These are phyloP conservation scores for Idaea biselata DNA, from an alignment of 2,888 invertebrate species.

Conservation along the genomic window DNA sequence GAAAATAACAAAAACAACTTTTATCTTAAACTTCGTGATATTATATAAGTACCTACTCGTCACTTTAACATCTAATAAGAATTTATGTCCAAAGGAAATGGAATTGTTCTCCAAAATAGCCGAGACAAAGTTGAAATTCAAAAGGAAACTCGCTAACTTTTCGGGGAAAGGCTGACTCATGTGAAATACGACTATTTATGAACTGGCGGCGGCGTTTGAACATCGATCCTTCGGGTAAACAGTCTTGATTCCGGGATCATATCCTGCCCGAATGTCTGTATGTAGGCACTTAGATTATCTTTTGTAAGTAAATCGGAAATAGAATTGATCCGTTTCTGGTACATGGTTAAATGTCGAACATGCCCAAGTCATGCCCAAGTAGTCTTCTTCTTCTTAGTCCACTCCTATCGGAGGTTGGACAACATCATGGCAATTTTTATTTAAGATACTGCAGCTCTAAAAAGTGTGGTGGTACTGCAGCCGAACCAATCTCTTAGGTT, in stretches of 20 bases:
- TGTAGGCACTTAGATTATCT: slow-evolving; percentile 5
- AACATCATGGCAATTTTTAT: no score
- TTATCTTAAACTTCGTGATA: background rate
- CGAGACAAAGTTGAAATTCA: slow-evolving; percentile 28
- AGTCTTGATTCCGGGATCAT: slow-evolving; percentile 8
- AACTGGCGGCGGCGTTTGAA: slow-evolving; percentile 31
- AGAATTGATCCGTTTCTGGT: background rate
- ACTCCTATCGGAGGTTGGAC: no score
- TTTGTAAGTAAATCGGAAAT: background rate
- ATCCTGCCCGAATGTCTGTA: slow-evolving; percentile 15
- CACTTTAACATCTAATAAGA: background rate
- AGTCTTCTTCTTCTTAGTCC: no score
- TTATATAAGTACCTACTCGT: background rate
- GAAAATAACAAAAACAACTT: background rate
- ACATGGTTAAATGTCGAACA: background rate
- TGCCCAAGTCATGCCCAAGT: no score
- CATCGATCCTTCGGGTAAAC: slow-evolving; percentile 42
- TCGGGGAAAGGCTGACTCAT: slow-evolving; percentile 28
- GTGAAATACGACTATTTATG: slow-evolving; percentile 49
- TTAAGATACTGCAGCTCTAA: no score
- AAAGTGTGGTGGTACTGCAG: no score
- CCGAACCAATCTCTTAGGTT: no score
- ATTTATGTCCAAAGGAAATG: slow-evolving; percentile 6
- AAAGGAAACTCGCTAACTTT: slow-evolving; percentile 34
- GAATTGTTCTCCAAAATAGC: slow-evolving; percentile 16